Evolutionary conservation across 2,888 invertebrate genomes (phyloP).

Genomic region (Salpingus planirostris): DNA sequence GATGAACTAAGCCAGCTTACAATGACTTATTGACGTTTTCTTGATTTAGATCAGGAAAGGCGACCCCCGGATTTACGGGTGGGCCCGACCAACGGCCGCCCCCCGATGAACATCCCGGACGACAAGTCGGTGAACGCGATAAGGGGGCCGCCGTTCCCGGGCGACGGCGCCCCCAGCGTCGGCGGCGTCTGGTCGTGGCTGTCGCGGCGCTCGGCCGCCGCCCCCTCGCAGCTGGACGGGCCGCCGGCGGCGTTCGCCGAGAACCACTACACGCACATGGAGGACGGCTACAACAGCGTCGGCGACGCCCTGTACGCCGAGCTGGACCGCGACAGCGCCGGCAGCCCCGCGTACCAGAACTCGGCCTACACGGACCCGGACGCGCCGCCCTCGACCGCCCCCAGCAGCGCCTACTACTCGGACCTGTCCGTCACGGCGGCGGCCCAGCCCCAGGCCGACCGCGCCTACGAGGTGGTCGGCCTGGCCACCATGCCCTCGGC

Average conservation of each 20-base stretch:
- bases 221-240: conserved; percentile 42
- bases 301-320: conserved; percentile 62
- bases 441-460: no score
- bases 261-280: conserved; percentile 67
- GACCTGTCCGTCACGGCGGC: conserved; percentile 53
- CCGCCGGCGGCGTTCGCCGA: conserved; percentile 50
- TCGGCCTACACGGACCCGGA: conserved; percentile 55
- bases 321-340: conserved; percentile 49
- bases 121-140: conserved; percentile 34
- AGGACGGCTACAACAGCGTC: conserved; percentile 50
- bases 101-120: conserved; percentile 33
- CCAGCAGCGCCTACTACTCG: conserved; percentile 68
- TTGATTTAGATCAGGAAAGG: no score
- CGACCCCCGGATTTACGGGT: no score
- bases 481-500: conserved; percentile 43
- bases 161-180: conserved; percentile 19
- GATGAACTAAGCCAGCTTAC: no score
- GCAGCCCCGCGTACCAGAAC: conserved; percentile 60
- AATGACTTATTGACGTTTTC: no score
- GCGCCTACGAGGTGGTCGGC: conserved; percentile 54
- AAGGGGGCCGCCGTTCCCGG: conserved; percentile 23
- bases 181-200: conserved; percentile 40
- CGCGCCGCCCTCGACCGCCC: conserved; percentile 52
- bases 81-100: conserved; percentile 31
- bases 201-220: conserved; percentile 27